Conservation (phyloP, 2,113 vertebrate species). For the Otis tarda region DNA sequence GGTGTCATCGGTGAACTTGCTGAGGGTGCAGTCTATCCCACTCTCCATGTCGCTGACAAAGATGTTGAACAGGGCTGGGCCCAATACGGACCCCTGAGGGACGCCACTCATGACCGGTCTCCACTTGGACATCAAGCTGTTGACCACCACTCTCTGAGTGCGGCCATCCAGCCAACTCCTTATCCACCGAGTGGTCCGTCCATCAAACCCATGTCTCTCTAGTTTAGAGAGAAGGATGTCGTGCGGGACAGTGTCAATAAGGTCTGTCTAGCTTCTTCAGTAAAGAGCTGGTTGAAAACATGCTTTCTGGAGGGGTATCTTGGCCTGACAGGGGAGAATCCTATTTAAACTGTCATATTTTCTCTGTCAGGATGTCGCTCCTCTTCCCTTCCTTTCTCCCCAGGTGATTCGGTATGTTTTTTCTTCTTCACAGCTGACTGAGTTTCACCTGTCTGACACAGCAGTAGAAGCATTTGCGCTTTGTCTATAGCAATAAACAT, state of each 20-base stretch:
- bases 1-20: too few species aligned
- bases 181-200: too few species aligned
- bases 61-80: too few species aligned
- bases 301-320: not conserved
- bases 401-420: fast-evolving
- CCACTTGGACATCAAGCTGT: too few species aligned
- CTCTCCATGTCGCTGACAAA: too few species aligned
- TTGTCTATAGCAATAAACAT: not conserved
- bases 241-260: not conserved
- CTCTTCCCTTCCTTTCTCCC: not conserved
- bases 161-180: too few species aligned
- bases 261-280: not conserved
- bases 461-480: not conserved
- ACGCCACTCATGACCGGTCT: too few species aligned
- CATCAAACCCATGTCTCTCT: too few species aligned
- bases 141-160: too few species aligned
- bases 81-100: too few species aligned
- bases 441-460: not conserved
- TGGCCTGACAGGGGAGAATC: not conserved
- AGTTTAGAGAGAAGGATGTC: too few species aligned
- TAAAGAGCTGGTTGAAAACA: not conserved
- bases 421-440: not conserved
- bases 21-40: too few species aligned
- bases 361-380: not conserved
- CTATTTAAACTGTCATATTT: not conserved